These are phyloP conservation scores for Linepithema humile DNA, from an alignment of 1,140 invertebrate genomes.

Conservation along the genomic window DNA sequence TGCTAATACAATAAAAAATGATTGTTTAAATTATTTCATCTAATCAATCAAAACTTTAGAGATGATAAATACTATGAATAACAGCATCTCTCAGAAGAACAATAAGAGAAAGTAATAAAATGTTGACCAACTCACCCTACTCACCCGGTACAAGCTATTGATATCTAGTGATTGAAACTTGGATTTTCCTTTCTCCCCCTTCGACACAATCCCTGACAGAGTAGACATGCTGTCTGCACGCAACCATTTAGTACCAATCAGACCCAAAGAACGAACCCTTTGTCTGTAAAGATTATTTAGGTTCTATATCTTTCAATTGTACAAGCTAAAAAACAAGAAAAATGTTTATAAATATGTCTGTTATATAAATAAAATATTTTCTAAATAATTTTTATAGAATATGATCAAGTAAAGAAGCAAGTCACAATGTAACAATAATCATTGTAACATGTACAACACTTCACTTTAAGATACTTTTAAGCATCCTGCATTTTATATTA, in stretches of 20 bases:
- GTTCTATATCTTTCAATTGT: neutral
- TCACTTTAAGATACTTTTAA: too few species aligned
- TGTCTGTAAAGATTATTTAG: slow-evolving; percentile 85
- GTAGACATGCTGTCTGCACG: slow-evolving; percentile 95
- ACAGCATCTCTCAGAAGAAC: neutral
- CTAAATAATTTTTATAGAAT: too few species aligned
- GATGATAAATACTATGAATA: neutral
- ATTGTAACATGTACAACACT: too few species aligned
- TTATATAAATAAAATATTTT: too few species aligned
- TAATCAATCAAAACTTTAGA: neutral
- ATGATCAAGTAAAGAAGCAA: too few species aligned
- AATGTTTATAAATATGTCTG: neutral
- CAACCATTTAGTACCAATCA: slow-evolving; percentile 92
- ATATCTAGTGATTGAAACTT: slow-evolving; percentile 98
- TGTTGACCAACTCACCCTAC: slow-evolving; percentile 87
- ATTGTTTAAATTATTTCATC: neutral
- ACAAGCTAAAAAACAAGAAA: neutral
- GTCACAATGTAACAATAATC: too few species aligned
- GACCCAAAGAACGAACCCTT: slow-evolving; percentile 93
- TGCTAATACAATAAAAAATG: neutral
- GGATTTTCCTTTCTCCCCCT: slow-evolving; percentile 97
- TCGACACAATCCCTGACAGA: slow-evolving; percentile 91
- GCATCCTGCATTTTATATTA: too few species aligned
- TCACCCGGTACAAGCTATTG: slow-evolving; percentile 97
- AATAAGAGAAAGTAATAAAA: slow-evolving; percentile 40